Evolutionary conservation across 2,888 invertebrate species (phyloP).

Genomic region (Aplocera efformata): DNA sequence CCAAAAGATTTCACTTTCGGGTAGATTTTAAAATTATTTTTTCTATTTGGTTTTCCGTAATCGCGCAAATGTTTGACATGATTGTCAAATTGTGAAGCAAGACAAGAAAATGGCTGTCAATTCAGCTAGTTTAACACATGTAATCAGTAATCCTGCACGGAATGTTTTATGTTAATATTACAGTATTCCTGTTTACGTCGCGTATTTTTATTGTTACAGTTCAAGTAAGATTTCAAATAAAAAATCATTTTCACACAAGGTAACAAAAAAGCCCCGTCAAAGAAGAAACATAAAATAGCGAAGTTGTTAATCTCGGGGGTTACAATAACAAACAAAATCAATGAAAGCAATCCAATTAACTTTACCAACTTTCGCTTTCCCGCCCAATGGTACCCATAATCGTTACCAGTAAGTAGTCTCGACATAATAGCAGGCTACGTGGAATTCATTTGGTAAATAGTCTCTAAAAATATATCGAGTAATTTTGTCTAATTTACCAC

Average conservation of each 20-base stretch:
- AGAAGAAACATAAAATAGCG: constrained; percentile 19
- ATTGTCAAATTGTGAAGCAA: no score
- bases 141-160: no score
- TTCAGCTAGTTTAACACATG: no score
- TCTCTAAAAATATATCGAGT: constrained; percentile 29
- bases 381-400: constrained; percentile 57
- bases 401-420: constrained; percentile 53
- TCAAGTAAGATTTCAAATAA: no score
- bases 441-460: constrained; percentile 42
- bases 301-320: constrained; percentile 24
- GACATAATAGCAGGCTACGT: constrained; percentile 33
- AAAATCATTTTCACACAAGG: not conserved
- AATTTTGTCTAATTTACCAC: constrained; percentile 2
- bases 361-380: constrained; percentile 55
- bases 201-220: no score
- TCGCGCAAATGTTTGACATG: no score
- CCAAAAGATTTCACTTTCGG: no score
- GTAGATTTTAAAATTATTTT: no score
- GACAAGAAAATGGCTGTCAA: no score
- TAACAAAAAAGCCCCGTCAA: not conserved
- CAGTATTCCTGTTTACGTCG: no score
- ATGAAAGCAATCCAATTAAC: constrained; percentile 64
- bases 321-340: constrained; percentile 50
- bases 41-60: no score
- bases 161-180: no score